These are phyloP conservation scores for Notarius lentiginosus DNA, from an alignment of 2,113 vertebrate genomes.

Conservation along the genomic window DNA sequence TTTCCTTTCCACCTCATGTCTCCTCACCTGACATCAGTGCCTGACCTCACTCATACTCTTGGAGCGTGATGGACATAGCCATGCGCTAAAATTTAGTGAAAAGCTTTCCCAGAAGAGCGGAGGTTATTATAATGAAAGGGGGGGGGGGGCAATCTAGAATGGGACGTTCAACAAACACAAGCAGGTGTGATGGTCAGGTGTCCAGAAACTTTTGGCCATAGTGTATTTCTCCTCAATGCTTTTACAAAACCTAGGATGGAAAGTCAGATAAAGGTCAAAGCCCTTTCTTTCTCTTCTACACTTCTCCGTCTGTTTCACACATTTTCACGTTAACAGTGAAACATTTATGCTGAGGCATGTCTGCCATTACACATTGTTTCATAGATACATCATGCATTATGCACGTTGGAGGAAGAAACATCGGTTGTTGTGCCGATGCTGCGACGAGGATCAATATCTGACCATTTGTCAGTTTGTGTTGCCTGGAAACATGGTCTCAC, in stretches of 20 bases:
- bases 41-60: not conserved
- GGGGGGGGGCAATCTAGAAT: too few species aligned
- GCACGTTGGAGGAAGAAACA: constrained; percentile 12
- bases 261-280: constrained; percentile 80
- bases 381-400: constrained; percentile 15
- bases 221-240: not conserved
- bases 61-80: not conserved
- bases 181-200: not conserved
- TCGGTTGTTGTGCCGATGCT: not conserved
- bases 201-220: not conserved
- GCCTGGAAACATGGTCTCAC: constrained; percentile 38
- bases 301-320: constrained; percentile 41
- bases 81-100: too few species aligned
- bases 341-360: not conserved
- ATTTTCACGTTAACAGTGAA: not conserved
- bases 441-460: constrained; percentile 35
- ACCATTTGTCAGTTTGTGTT: constrained; percentile 40
- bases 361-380: not conserved
- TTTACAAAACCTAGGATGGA: constrained; percentile 60
- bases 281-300: constrained; percentile 20
- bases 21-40: not conserved
- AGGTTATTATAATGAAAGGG: not conserved
- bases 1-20: not conserved
- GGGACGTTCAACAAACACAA: too few species aligned
- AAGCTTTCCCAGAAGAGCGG: too few species aligned